These are phyloP conservation scores for Rhadinocentrus ornatus DNA, from an alignment of 2,797 vertebrate genomes.

Conservation along the genomic window DNA sequence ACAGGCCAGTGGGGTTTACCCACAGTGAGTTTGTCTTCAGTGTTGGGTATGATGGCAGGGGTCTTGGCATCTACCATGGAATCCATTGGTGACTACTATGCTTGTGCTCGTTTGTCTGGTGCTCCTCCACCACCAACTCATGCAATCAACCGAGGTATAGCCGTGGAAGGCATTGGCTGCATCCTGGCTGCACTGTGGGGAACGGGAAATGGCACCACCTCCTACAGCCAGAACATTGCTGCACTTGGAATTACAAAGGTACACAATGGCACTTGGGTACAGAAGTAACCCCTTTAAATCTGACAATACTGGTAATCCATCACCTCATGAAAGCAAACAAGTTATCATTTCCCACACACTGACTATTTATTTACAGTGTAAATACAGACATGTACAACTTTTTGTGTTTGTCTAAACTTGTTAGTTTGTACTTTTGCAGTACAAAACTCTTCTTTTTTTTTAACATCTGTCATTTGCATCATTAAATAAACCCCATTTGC, in stretches of 20 bases:
- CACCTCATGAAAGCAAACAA: no score
- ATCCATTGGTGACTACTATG: slow-evolving; percentile 87
- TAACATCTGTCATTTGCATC: no score
- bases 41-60: slow-evolving; percentile 85
- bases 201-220: slow-evolving; percentile 86
- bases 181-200: slow-evolving; percentile 85
- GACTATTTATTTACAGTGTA: no score
- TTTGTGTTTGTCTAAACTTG: not conserved
- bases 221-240: slow-evolving; percentile 87
- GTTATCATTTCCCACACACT: no score
- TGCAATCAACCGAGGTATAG: slow-evolving; percentile 86
- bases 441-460: no score
- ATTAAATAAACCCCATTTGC: no score
- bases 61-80: slow-evolving; percentile 86
- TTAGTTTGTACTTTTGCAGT: not conserved
- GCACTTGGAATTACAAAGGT: slow-evolving; percentile 88
- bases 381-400: not conserved
- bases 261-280: not conserved
- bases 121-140: slow-evolving; percentile 85
- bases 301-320: not conserved
- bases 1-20: slow-evolving; percentile 86
- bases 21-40: slow-evolving; percentile 84
- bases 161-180: slow-evolving; percentile 85
- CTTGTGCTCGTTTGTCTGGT: slow-evolving; percentile 83
- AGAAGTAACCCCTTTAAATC: not conserved